These are phyloP conservation scores for Enoplolaimus lenunculus DNA, from an alignment of 2,888 invertebrate species.

Conservation along the genomic window DNA sequence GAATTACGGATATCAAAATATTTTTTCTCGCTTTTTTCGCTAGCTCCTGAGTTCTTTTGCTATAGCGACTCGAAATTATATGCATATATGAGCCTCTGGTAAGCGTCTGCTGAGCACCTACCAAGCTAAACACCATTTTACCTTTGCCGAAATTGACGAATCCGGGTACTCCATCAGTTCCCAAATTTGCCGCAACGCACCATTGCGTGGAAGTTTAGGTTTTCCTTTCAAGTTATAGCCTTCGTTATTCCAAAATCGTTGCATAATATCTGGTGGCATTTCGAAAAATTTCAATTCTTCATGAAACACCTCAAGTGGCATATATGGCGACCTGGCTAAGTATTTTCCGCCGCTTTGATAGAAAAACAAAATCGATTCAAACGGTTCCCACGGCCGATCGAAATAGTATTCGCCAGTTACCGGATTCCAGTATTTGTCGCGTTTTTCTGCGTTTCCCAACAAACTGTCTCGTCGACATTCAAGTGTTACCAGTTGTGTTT, in stretches of 20 bases:
- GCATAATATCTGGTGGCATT: background rate
- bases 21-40: too few relatives aligned
- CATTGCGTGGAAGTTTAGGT: background rate
- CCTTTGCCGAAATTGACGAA: background rate
- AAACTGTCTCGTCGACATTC: background rate
- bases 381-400: background rate
- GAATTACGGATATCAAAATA: too few relatives aligned
- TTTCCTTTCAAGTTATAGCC: constrained; percentile 7
- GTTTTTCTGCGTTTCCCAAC: background rate
- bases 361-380: constrained; percentile 1
- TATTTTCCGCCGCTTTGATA: background rate
- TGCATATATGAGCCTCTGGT: too few relatives aligned
- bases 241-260: background rate
- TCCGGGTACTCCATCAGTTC: constrained; percentile 1
- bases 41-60: too few relatives aligned
- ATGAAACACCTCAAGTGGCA: background rate
- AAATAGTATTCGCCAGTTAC: background rate
- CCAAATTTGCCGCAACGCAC: background rate
- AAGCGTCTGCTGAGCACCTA: too few relatives aligned
- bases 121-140: too few relatives aligned
- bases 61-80: too few relatives aligned
- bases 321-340: background rate
- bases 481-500: background rate
- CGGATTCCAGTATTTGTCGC: background rate
- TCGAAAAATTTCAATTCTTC: constrained; percentile 8